These are phyloP conservation scores for Camponotus floridanus DNA, from an alignment of 1,140 invertebrate genomes.

Conservation along the genomic window DNA sequence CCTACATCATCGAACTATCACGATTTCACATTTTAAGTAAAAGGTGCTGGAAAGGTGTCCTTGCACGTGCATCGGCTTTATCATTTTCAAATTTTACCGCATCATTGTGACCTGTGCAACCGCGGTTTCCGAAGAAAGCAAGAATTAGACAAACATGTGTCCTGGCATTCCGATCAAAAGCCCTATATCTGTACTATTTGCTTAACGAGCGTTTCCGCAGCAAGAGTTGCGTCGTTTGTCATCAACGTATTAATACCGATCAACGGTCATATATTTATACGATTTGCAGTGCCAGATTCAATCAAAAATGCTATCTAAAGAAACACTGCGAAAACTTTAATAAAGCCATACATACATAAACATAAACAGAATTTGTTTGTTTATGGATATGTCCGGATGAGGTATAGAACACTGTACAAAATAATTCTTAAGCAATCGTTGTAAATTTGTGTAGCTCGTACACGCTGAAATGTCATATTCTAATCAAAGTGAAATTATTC, in stretches of 20 bases:
- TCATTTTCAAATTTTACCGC: constrained; percentile 68
- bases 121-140: constrained; percentile 74
- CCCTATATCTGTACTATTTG: constrained; percentile 84
- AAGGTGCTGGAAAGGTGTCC: constrained; percentile 82
- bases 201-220: constrained; percentile 86
- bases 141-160: constrained; percentile 75
- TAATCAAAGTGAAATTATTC: neutral
- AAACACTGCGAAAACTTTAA: constrained; percentile 77
- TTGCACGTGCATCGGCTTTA: constrained; percentile 84
- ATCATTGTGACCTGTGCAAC: constrained; percentile 71
- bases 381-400: neutral
- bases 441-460: neutral
- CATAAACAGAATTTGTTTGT: neutral
- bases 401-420: neutral
- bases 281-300: constrained; percentile 77
- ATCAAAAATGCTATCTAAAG: constrained; percentile 75
- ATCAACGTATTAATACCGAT: constrained; percentile 68
- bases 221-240: constrained; percentile 52
- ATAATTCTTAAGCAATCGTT: neutral
- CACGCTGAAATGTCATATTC: neutral
- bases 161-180: constrained; percentile 70
- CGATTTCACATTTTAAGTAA: no score
- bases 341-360: neutral
- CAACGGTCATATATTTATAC: constrained; percentile 73
- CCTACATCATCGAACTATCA: no score